Base-by-base conservation (phyloP, 2,113 vertebrate genomes). In the Gulo gulo region DNA sequence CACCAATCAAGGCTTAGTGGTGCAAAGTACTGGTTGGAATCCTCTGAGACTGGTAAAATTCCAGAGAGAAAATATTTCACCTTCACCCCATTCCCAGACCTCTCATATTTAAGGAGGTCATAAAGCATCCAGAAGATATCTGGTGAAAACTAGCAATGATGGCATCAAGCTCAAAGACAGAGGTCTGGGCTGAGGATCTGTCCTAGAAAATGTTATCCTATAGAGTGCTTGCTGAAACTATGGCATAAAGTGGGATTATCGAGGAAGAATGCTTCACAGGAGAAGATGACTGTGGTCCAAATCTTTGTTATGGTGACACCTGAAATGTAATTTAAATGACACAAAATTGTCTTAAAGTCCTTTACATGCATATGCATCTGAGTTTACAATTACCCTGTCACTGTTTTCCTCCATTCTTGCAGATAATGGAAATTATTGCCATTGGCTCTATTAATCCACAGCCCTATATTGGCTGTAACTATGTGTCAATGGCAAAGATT, bases 31-130 rank as follows among this genome's bases (percentile, higher is more conserved):
- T 45, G 76, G 96, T 84, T 50, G 71, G 98, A 96, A 89, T 98
- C 97, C 47, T 16, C 2, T 63, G 61, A 96, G 95, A 97, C 97
- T 47, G 42, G 3, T 12, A 92, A 97, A 96, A 90, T 98, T 96
- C 98, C 98, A 90, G 97, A 97, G 97, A 95, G 98, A 96, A 79
- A 91, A 91, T 24, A 96, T 59, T 23, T 47, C 69, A 92, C 87
- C 94, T 86, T 97, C 57, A 86, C 79, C 84, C 34, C 84, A 84
- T 88, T 89, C 55, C 65, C 88, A 86, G 95, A 69, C 67, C 67
- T 69, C 34, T 36, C 34, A 36, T 18, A 69, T 36, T 21, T 79
- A 67, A 81, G 23, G 50, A 57, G 6, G 20, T 59, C 85, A 6
- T 69, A 88, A 31, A 88, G 13, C 39, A 65, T 31, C 23, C 20